Evolutionary conservation across 2,888 invertebrate genomes (phyloP).

Genomic region (Copidosoma aretas): DNA sequence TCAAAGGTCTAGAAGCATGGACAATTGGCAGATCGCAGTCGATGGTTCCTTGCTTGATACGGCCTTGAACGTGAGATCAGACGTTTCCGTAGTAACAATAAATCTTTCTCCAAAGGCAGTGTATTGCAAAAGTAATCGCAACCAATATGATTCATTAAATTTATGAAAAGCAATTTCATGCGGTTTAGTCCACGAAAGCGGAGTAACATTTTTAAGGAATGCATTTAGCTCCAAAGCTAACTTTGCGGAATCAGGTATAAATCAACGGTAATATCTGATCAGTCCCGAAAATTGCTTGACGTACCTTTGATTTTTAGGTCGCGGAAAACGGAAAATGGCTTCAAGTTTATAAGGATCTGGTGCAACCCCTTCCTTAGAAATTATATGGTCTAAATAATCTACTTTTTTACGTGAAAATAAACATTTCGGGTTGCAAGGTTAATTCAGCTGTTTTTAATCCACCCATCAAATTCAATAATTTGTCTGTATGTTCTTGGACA

Average conservation of each 20-base stretch:
- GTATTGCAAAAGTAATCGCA: background rate
- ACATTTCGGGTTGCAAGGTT: background rate
- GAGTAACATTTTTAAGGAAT: constrained; percentile 1
- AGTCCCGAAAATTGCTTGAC: constrained; percentile 7
- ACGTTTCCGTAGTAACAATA: background rate
- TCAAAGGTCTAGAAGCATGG: background rate
- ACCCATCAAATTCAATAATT: too few species aligned
- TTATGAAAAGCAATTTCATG: constrained; percentile 3
- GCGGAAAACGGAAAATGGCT: too few species aligned
- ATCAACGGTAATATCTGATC: constrained; percentile 10
- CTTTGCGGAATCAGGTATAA: background rate
- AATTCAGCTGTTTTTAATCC: too few species aligned
- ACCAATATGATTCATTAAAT: background rate
- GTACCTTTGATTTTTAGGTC: too few species aligned
- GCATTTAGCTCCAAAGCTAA: background rate
- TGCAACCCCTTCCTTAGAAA: background rate
- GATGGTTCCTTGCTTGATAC: background rate
- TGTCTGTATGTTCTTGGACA: too few species aligned
- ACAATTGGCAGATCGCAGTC: background rate
- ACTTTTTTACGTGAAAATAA: background rate
- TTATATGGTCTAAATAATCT: too few species aligned
- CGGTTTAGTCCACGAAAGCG: background rate
- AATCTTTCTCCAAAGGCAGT: background rate
- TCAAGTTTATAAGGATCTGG: too few species aligned
- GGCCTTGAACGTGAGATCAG: background rate